Percentiles rank a stretch among this genome's conserved stretches.
phyloP scores from a whole-genome alignment of 2,888 invertebrate species.

The Lumbricus terrestris region DNA sequence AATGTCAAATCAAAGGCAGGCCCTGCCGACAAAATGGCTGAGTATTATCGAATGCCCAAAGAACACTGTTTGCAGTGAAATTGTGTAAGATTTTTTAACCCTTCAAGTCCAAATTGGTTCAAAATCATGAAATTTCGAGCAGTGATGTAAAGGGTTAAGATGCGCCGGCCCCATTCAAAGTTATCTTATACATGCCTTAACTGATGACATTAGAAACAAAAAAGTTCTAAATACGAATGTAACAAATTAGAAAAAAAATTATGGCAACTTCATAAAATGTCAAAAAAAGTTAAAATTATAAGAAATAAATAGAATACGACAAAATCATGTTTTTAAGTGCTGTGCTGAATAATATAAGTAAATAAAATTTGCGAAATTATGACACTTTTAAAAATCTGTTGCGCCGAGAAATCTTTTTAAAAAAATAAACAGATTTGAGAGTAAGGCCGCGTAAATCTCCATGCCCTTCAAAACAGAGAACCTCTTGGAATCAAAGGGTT shows the following conservation, averaged over 20 bases:
- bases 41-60: neutral
- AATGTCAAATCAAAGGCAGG: neutral
- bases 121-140: neutral
- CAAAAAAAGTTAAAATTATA: neutral
- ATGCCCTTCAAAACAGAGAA: neutral
- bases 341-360: neutral
- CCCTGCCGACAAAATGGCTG: neutral
- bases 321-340: neutral
- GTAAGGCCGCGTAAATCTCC: neutral
- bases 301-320: neutral
- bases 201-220: neutral
- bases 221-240: neutral
- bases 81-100: neutral
- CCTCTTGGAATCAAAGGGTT: slow-evolving; percentile 3
- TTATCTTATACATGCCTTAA: neutral
- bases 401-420: neutral
- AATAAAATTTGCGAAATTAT: neutral
- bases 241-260: neutral
- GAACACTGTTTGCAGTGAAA: neutral
- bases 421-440: neutral
- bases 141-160: neutral
- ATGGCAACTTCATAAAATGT: neutral
- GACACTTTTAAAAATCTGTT: neutral
- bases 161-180: neutral
- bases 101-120: neutral